Evolutionary conservation across 2,888 invertebrate species (phyloP).

Genomic region (Drosophila bunnanda): DNA sequence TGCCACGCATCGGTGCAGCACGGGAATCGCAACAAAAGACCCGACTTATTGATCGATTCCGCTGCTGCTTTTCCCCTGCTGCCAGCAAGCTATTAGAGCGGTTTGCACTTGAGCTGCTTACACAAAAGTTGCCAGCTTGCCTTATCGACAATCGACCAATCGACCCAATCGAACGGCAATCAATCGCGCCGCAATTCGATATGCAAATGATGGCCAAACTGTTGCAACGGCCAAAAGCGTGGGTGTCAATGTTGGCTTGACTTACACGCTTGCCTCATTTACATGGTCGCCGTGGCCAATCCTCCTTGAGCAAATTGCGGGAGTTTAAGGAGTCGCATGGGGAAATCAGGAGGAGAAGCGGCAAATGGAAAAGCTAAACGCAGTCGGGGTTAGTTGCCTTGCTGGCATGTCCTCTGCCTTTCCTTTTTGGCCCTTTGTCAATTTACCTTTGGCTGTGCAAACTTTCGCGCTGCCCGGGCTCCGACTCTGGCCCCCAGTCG

Average conservation of each 20-base stretch:
- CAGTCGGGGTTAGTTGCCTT: constrained; percentile 36
- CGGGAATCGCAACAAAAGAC: constrained; percentile 68
- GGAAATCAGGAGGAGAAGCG: background rate
- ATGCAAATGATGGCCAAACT: constrained; percentile 66
- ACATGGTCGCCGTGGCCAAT: constrained; percentile 29
- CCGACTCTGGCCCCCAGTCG: constrained; percentile 25
- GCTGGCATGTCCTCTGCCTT: constrained; percentile 21
- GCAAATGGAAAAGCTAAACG: constrained; percentile 34
- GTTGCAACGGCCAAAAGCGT: constrained; percentile 43
- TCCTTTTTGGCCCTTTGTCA: constrained; percentile 55
- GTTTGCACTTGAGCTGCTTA: constrained; percentile 52
- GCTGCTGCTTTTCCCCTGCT: constrained; percentile 11
- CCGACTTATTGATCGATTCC: constrained; percentile 64
- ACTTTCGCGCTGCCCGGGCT: constrained; percentile 51
- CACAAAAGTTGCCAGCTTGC: constrained; percentile 38
- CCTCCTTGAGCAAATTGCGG: constrained; percentile 35
- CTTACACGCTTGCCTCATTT: constrained; percentile 47
- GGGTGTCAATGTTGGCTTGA: constrained; percentile 65
- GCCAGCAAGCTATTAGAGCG: constrained; percentile 49
- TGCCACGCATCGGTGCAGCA: constrained; percentile 67
- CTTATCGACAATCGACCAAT: constrained; percentile 25
- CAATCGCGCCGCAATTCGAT: constrained; percentile 57
- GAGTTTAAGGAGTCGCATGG: constrained; percentile 9
- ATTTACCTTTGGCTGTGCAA: constrained; percentile 78
- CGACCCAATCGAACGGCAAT: constrained; percentile 53